A percentile compares a stretch with the other conserved stretches of the same genome.
These are phyloP conservation scores for Sorex fumeus DNA, from an alignment of 2,113 vertebrate species.

Conservation along the genomic window DNA sequence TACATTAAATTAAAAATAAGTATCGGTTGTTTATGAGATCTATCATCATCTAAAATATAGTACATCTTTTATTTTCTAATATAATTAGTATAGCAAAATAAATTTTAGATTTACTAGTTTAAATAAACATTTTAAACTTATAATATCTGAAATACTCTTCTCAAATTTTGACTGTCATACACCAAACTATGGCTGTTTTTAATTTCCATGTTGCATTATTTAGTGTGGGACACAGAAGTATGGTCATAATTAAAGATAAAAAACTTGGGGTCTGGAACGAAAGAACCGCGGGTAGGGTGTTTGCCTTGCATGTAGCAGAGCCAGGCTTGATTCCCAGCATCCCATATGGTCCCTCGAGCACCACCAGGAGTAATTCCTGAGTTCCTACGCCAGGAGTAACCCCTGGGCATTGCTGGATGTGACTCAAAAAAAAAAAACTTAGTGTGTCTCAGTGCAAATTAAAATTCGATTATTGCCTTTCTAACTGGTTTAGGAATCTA, in stretches of 20 bases:
- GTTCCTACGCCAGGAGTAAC: too few species aligned
- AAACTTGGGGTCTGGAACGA: too few species aligned
- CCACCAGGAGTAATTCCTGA: too few species aligned
- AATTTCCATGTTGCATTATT: not conserved
- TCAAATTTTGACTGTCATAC: not conserved
- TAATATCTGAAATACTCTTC: not conserved
- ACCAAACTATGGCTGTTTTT: slow-evolving; percentile 24
- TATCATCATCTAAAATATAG: slow-evolving; percentile 5
- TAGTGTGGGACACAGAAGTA: not conserved
- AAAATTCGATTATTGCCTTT: not conserved
- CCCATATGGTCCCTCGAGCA: too few species aligned
- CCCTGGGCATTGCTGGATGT: too few species aligned
- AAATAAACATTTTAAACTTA: not conserved
- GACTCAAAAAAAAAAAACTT: too few species aligned
- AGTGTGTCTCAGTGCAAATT: not conserved
- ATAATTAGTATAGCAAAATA: not conserved
- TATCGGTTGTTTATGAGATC: not conserved
- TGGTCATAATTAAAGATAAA: not conserved
- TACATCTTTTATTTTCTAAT: slow-evolving; percentile 49
- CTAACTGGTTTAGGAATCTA: not conserved
- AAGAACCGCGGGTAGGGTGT: too few species aligned
- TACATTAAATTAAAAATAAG: slow-evolving; percentile 54
- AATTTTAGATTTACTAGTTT: slow-evolving; percentile 19
- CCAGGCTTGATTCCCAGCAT: too few species aligned
- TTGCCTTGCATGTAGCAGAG: too few species aligned